phyloP scores from a whole-genome alignment of 1,140 invertebrate genomes.

The Olivierus martensii region DNA sequence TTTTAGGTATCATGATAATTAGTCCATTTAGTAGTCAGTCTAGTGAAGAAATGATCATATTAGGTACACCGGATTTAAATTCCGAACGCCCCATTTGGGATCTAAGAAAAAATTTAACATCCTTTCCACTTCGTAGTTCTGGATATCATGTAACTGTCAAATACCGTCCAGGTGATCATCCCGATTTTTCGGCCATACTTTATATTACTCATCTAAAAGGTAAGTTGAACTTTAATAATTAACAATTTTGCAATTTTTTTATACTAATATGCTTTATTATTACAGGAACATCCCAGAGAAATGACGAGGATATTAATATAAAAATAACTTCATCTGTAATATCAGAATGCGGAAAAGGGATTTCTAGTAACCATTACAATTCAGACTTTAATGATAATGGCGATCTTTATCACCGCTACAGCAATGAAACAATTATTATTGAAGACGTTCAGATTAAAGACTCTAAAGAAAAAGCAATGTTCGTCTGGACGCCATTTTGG shows the following conservation, averaged over 20 bases:
- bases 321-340: slow-evolving; percentile 34
- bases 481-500: slow-evolving; percentile 66
- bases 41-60: slow-evolving; percentile 60
- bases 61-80: slow-evolving; percentile 51
- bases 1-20: slow-evolving; percentile 35
- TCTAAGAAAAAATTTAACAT: slow-evolving; percentile 59
- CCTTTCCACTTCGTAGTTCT: slow-evolving; percentile 73
- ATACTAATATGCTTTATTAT: not conserved
- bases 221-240: not conserved
- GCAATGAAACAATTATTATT: slow-evolving; percentile 64
- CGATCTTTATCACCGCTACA: slow-evolving; percentile 68
- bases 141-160: slow-evolving; percentile 66
- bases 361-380: slow-evolving; percentile 79
- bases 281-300: not conserved
- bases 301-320: not conserved
- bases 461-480: slow-evolving; percentile 52
- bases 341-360: slow-evolving; percentile 60
- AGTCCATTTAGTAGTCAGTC: slow-evolving; percentile 79
- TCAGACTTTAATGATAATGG: slow-evolving; percentile 47
- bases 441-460: slow-evolving; percentile 16
- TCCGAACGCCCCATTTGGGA: slow-evolving; percentile 43
- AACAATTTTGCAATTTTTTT: not conserved
- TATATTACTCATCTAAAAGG: slow-evolving; percentile 35
- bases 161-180: slow-evolving; percentile 61
- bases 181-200: slow-evolving; percentile 66